These are phyloP conservation scores for Malachius bipustulatus DNA, from an alignment of 2,888 invertebrate genomes.

Conservation along the genomic window DNA sequence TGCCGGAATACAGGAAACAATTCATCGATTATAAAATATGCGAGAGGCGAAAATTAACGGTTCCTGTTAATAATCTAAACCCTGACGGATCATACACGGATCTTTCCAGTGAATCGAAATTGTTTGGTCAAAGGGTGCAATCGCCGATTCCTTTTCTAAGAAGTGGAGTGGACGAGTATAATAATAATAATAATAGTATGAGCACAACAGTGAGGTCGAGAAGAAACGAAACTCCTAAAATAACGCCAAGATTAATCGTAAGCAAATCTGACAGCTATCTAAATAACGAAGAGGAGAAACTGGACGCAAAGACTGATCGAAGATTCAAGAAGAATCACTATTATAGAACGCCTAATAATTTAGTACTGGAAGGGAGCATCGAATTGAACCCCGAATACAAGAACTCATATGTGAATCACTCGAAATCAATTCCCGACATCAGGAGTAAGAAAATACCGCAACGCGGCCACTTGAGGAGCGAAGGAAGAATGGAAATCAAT, in stretches of 20 bases:
- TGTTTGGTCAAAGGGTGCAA: conserved; percentile 28
- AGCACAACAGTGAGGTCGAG: not conserved
- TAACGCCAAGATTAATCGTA: not conserved
- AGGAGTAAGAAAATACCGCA: conserved; percentile 19
- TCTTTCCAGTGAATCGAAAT: conserved; percentile 34
- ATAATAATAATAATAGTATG: not conserved
- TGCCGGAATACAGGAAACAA: conserved; percentile 37
- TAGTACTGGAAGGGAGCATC: conserved; percentile 33
- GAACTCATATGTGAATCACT: conserved; percentile 31
- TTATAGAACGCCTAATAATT: conserved; percentile 21
- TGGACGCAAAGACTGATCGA: conserved; percentile 18
- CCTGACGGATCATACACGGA: conserved; percentile 37
- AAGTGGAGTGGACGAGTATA: conserved; percentile 19
- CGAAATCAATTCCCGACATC: conserved; percentile 17
- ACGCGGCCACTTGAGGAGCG: conserved; percentile 21
- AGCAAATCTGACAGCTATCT: conserved; percentile 17
- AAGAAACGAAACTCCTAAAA: not conserved
- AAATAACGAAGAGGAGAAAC: conserved; percentile 30
- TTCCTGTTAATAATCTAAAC: conserved; percentile 30
- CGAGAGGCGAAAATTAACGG: conserved; percentile 23
- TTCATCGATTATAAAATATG: conserved; percentile 28
- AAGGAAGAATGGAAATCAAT: conserved; percentile 25
- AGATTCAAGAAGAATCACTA: conserved; percentile 1
- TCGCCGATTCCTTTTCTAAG: conserved; percentile 32
- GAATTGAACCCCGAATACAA: conserved; percentile 37